Evolutionary conservation across 2,797 vertebrate species (phyloP).

Genomic region (Monodelphis domestica): DNA sequence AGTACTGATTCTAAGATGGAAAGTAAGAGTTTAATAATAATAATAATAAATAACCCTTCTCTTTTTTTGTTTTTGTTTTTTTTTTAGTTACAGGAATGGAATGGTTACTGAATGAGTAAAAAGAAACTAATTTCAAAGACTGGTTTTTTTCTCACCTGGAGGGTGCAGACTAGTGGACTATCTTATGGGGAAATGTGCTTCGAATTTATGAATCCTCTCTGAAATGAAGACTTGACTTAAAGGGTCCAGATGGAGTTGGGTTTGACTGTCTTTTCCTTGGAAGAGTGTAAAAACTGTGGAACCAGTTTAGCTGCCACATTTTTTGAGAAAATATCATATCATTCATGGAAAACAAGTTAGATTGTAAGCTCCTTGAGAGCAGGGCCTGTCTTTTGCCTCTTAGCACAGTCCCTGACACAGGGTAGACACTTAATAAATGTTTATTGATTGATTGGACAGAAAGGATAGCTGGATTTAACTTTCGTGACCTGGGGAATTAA

Average conservation of each 20-base stretch:
- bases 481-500: not conserved
- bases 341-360: not conserved
- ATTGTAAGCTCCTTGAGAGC: not conserved
- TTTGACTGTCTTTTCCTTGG: not conserved
- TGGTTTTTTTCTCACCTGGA: not conserved
- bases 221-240: not conserved
- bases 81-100: not conserved
- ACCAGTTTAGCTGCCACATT: not conserved
- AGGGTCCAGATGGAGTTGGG: not conserved
- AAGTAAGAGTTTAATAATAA: too few species aligned
- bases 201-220: not conserved
- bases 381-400: not conserved
- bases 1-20: too few species aligned
- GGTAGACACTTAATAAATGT: not conserved
- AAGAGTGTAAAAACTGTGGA: not conserved
- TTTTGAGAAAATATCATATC: too few species aligned
- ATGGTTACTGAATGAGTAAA: not conserved
- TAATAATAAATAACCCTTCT: not conserved
- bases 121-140: not conserved
- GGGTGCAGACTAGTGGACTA: not conserved
- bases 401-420: not conserved
- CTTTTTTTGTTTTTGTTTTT: too few species aligned
- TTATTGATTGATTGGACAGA: not conserved
- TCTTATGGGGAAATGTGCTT: not conserved
- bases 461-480: not conserved